phyloP scores from a whole-genome alignment of 2,113 vertebrate genomes.

The Pseudorhombus dupliciocellatus region DNA sequence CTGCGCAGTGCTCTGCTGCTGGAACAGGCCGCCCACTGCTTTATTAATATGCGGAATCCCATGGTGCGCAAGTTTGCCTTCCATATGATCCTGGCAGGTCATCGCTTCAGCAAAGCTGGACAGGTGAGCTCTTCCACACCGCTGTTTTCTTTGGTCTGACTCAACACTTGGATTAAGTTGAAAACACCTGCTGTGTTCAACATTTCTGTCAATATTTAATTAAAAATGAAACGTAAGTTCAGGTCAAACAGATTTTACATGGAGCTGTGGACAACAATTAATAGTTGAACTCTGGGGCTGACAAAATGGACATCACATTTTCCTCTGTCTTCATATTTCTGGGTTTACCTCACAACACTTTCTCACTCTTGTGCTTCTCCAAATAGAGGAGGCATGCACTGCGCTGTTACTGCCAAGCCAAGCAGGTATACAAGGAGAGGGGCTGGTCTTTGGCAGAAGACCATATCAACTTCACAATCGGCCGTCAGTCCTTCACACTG shows the following conservation, averaged over 20 bases:
- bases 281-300: not conserved
- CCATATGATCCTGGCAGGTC: conserved; percentile 98
- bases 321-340: not conserved
- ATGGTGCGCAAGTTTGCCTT: conserved; percentile 99
- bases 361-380: not conserved
- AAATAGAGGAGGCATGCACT: conserved; percentile 92
- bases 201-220: too few species aligned
- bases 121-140: conserved; percentile 82
- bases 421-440: conserved; percentile 97
- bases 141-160: not conserved
- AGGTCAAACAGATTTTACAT: too few species aligned
- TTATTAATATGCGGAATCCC: conserved; percentile 96
- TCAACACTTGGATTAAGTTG: too few species aligned
- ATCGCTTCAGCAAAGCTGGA: conserved; percentile 97
- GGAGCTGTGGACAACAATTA: not conserved
- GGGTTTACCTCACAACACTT: not conserved
- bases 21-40: conserved; percentile 97
- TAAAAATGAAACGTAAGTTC: too few species aligned
- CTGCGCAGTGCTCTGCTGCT: conserved; percentile 94
- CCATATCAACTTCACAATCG: conserved; percentile 98
- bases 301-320: too few species aligned
- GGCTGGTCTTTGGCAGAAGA: conserved; percentile 98
- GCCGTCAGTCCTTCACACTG: conserved; percentile 94
- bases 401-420: conserved; percentile 97
- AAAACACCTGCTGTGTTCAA: too few species aligned